Base-by-base conservation (phyloP, 2,888 invertebrate species). In the Schrankia costaestrigalis region DNA sequence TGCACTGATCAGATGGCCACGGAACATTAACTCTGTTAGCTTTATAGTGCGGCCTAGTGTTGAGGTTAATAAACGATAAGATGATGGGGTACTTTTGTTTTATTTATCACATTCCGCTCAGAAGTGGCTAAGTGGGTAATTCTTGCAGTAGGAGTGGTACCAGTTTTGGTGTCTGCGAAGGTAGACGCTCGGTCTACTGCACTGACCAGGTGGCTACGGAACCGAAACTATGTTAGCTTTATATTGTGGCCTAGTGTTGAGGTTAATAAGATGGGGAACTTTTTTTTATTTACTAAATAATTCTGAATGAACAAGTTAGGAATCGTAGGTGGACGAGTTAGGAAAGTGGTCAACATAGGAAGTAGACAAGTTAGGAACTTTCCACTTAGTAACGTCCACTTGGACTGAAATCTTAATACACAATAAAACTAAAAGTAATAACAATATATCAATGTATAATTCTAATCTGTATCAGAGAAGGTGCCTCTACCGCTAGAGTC, bases 401-500 rank as follows among this genome's bases (percentile, higher is more conserved):
- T n/a, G n/a, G n/a, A 17, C 17, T 17, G 17, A 18, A 18, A 18
- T 8, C 6, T 18, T 2, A 18, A 3, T 1, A 6, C 6, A 18
- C 11, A 17, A 27, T 28, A 25, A 9, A 11, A 10, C 4, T 8
- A 17, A 9, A 10, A 27, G n/a, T n/a, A n/a, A n/a, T n/a, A n/a
- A n/a, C n/a, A n/a, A n/a, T 18, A 9, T 26, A 25, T 8, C 31
- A 33, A 26, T 42, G 11, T 41, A 28, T 12, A 23, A 3, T 49
- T 36, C 48, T 61, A 77, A 41, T 84, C 85, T 1, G 61, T 60
- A 31, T 84, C 85, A 0, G 83, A 80, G 34, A 54, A 72, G 0
- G 86, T 85, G 0, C 84, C 87, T 0, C 82, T 54, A 0, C 86
- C 87, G 21, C 83, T 85, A 8, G 85, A 85, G 3, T 76, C 67